Base-by-base conservation (phyloP, 92 coral and sea anemone species). In the Bergia sp. region DNA sequence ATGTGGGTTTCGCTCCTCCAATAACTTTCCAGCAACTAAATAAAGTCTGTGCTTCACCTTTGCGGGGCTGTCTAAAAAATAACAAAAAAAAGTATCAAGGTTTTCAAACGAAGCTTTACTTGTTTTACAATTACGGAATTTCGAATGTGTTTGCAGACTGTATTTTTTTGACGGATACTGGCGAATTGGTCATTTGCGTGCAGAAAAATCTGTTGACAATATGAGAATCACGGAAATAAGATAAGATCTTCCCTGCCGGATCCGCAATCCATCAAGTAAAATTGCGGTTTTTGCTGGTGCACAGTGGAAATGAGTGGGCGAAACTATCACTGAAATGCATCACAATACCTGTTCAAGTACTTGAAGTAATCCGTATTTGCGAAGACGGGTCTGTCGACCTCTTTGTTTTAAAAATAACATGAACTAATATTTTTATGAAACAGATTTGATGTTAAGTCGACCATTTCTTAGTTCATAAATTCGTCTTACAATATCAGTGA, bases 231-330 rank as follows among this genome's bases (percentile, higher is more conserved):
- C 50, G 80, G n/a, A 41, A 76, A 76, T 13, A 9, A 76, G 80
- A 76, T 76, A 76, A 11, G 58, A 53, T 53, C 58, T 53, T 53
- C 11, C 23, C 21, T 53, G 8, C n/a, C 50, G 8, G 79, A 6
- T 74, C 78, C 45, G 8, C 78, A 42, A 61, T 29, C 20, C 53
- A 76, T 18, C 47, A 76, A 76, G 53, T 16, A 41, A 76, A 41
- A 61, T 76, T 76, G 80, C 80, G 80, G 80, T 76, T 76, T 39
- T 40, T 40, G 47, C 53, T 45, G 47, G 80, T 76, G 12, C 29
- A 61, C 5, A 4, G 29, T 61, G 50, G 37, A 76, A 76, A 18
- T 41, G 80, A 5, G 53, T 76, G 80, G 53, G 50, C 80, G 80
- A 41, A 39, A 44, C 41, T 16, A 76, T 29, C 29, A 29, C 41